A percentile compares a stretch with the other conserved stretches of the same genome.
Evolutionary conservation across 64 coral and sea anemone genomes (phyloP).

Genomic region (Montipora cactus): DNA sequence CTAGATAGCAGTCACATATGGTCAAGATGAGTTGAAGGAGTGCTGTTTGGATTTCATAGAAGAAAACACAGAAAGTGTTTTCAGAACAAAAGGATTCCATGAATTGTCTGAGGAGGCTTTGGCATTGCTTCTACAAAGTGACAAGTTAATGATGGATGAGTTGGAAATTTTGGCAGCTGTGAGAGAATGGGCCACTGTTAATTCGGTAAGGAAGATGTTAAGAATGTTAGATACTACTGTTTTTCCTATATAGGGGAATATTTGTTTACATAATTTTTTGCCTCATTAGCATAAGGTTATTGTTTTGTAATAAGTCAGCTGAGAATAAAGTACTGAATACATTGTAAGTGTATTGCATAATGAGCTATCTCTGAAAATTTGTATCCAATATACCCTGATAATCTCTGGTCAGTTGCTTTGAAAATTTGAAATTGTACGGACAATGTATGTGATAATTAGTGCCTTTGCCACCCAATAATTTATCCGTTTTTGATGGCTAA

Average conservation of each 20-base stretch:
- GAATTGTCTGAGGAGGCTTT: constrained; percentile 92
- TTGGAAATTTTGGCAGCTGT: constrained; percentile 78
- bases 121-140: constrained; percentile 73
- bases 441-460: no score
- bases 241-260: not conserved
- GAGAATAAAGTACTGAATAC: not conserved
- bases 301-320: no score
- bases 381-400: no score
- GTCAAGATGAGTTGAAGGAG: constrained; percentile 81
- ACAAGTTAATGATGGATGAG: constrained; percentile 96
- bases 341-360: no score
- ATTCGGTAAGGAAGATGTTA: constrained; percentile 69
- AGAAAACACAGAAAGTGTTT: constrained; percentile 82
- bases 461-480: no score
- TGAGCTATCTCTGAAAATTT: no score
- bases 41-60: constrained; percentile 90
- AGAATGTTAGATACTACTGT: not conserved
- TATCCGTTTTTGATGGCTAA: no score
- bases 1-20: constrained; percentile 94
- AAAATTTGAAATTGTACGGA: no score
- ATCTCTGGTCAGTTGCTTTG: no score
- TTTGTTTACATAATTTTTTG: no score
- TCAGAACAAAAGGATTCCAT: constrained; percentile 97
- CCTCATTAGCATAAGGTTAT: no score
- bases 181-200: constrained; percentile 99